Conservation (phyloP, 2,113 vertebrate species). For the Chamaetylas fuelleborni region DNA sequence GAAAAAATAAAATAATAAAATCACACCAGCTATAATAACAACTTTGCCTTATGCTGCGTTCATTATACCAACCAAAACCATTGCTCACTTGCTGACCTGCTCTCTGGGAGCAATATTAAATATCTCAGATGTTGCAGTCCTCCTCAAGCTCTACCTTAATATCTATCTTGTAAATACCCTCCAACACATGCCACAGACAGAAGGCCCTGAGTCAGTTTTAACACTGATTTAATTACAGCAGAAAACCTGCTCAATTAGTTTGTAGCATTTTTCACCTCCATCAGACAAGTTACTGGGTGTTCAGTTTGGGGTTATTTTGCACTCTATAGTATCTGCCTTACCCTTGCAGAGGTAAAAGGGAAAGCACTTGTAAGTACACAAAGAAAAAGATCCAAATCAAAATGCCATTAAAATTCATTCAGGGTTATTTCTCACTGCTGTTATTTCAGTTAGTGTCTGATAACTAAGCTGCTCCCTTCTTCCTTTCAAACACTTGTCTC, state of each 20-base stretch:
- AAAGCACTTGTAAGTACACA: rapidly evolving
- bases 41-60: not conserved
- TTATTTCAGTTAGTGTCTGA: not conserved
- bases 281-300: not conserved
- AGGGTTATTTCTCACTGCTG: not conserved
- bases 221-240: not conserved
- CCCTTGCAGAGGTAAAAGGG: not conserved
- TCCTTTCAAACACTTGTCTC: not conserved
- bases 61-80: not conserved
- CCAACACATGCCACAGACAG: not conserved
- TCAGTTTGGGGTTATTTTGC: not conserved
- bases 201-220: not conserved
- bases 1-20: not conserved
- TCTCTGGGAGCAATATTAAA: not conserved
- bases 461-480: not conserved
- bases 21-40: not conserved
- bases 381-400: not conserved
- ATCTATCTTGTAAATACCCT: not conserved
- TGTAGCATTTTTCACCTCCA: not conserved
- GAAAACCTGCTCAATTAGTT: not conserved
- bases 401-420: not conserved
- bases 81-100: not conserved
- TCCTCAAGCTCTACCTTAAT: not conserved
- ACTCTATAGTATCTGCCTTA: not conserved
- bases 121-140: not conserved